Evolutionary conservation across 2,888 invertebrate species (phyloP).

Genomic region (Bhutanitis thaidina): DNA sequence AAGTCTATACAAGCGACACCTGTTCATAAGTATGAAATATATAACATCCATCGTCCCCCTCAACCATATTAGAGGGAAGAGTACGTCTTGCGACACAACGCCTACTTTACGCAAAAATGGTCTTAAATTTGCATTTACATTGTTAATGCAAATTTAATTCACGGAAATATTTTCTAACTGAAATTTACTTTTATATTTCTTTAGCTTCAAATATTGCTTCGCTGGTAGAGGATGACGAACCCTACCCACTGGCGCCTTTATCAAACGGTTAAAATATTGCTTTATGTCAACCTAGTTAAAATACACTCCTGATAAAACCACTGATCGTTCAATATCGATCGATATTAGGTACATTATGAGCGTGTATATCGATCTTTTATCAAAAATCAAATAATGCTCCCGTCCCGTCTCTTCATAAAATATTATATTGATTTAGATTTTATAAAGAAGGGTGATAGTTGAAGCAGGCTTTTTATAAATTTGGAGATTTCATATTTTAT

Average conservation of each 20-base stretch:
- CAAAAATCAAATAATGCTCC: constrained; percentile 38
- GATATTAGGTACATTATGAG: constrained; percentile 23
- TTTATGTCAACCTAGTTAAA: constrained; percentile 34
- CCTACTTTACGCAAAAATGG: too few relatives aligned
- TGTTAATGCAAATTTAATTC: too few relatives aligned
- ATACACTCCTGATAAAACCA: constrained; percentile 33
- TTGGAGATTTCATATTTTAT: too few relatives aligned
- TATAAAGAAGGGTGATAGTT: too few relatives aligned
- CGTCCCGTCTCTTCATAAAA: constrained; percentile 34
- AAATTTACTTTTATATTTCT: neutral
- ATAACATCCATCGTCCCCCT: too few relatives aligned
- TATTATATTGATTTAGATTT: constrained; percentile 28
- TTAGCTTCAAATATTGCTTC: neutral
- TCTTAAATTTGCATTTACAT: too few relatives aligned
- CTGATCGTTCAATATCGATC: constrained; percentile 22
- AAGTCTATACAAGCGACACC: too few relatives aligned
- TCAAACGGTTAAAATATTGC: constrained; percentile 41
- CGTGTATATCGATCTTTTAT: constrained; percentile 39
- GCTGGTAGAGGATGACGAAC: constrained; percentile 23
- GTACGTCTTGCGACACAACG: too few relatives aligned
- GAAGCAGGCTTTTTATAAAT: too few relatives aligned
- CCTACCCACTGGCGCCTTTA: constrained; percentile 38
- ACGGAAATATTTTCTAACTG: neutral
- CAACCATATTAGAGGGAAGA: too few relatives aligned
- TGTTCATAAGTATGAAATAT: too few relatives aligned